Base-by-base conservation (phyloP, 2,888 invertebrate species). In the Noctua janthina region DNA sequence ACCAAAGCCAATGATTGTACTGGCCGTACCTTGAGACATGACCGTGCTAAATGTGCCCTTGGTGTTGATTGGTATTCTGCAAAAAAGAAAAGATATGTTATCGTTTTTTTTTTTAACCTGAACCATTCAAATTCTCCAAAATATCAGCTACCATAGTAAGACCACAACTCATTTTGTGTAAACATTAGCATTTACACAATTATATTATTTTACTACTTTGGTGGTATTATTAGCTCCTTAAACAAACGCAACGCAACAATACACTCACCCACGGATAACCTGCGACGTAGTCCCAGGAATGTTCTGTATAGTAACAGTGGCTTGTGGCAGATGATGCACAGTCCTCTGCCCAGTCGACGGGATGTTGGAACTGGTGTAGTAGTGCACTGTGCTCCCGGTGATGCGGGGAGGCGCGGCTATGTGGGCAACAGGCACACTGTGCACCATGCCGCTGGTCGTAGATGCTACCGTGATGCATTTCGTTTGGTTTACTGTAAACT, bases 401-500 rank as follows among this genome's bases (percentile, higher is more conserved):
- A 95, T 92, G 70, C 96, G 95, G 0, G 95, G 95, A 13, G 96
- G 93, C 0, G 94, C 90, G 0, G 95, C 93, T 1, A 97, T 90
- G 79, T 97, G 96, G 0, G 97, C 95, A 0, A 96, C 96, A 0
- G 97, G 97, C 39, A 96, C 97, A 72, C 96, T 95, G 88, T 97
- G 96, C 0, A 97, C 91, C 95, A 96, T 95, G 0, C 97, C 97
- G 62, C 96, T 96, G 0, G 96, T 95, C 0, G 96, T 96, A 0
- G 97, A 97, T 0, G 96, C 96, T 6, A 97, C 97, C 1, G 96
- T 97, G 81, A 97, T 97, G 90, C 96, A 96, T 76, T 97, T 96
- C 0, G 95, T 95, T 83, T 94, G 95, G 73, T 94, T 94, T 73
- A 92, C 93, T 72, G 95, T 82, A 87, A 94, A 96, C 96, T 96